Evolutionary conservation across 2,113 vertebrate genomes (phyloP).

Genomic region (Pygoscelis adeliae): DNA sequence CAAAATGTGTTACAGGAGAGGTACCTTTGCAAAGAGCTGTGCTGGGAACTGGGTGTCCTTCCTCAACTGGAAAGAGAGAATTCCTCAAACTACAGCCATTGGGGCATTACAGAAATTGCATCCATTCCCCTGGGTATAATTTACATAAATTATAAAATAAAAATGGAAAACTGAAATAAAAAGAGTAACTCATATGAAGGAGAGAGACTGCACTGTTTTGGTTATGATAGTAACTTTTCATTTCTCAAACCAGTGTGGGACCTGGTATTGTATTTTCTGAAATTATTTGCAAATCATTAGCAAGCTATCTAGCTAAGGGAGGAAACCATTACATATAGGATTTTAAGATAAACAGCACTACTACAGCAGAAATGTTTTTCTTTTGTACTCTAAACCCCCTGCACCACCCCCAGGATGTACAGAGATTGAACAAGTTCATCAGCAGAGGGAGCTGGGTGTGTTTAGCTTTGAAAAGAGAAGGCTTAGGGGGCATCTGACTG

Average conservation of each 20-base stretch:
- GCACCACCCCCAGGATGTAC: not conserved
- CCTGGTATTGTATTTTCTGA: not conserved
- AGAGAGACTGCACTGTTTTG: not conserved
- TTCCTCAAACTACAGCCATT: not conserved
- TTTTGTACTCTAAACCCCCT: not conserved
- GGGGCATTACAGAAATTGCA: not conserved
- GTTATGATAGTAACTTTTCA: not conserved
- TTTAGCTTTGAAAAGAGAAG: not conserved
- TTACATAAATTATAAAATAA: not conserved
- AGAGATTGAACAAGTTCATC: not conserved
- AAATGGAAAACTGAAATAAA: not conserved
- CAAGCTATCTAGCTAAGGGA: not conserved
- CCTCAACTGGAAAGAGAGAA: not conserved
- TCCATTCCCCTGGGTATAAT: not conserved
- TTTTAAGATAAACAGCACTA: not conserved
- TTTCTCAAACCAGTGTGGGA: not conserved
- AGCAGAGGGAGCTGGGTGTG: rapidly evolving
- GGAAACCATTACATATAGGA: not conserved
- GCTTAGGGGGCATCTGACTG: not conserved
- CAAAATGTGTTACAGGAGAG: not conserved
- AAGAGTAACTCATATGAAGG: not conserved
- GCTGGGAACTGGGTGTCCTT: not conserved
- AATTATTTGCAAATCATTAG: not conserved
- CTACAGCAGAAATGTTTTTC: not conserved
- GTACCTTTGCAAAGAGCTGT: not conserved